Evolutionary conservation across 2,888 invertebrate genomes (phyloP).

Genomic region (Drosophila yooni): DNA sequence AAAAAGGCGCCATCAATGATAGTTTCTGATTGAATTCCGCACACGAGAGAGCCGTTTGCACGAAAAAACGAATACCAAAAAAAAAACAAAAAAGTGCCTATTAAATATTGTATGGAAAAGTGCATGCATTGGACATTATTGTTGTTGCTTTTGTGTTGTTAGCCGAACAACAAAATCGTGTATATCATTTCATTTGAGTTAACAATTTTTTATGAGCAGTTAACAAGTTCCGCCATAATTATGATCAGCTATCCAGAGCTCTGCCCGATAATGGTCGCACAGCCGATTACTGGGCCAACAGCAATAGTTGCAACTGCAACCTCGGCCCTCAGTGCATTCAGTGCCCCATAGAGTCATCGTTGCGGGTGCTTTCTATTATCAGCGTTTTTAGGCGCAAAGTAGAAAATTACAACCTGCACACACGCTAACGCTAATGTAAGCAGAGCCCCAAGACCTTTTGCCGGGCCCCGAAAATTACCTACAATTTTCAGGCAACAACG

Average conservation of each 20-base stretch:
- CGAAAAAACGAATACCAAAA: conserved; percentile 16
- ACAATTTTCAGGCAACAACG: conserved; percentile 61
- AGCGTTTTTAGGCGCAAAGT: conserved; percentile 74
- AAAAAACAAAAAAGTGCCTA: conserved; percentile 17
- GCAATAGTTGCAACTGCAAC: conserved; percentile 20
- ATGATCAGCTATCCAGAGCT: conserved; percentile 33
- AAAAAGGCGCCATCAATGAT: conserved; percentile 58
- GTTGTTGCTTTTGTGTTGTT: conserved; percentile 13
- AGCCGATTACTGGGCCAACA: conserved; percentile 15
- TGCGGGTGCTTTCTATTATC: conserved; percentile 39
- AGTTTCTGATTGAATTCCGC: conserved; percentile 46
- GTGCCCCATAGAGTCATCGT: conserved; percentile 29
- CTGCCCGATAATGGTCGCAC: conserved; percentile 42
- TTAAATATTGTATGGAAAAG: conserved; percentile 8
- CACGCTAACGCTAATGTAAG: conserved; percentile 68
- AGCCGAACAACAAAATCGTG: conserved; percentile 39
- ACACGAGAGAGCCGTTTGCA: conserved; percentile 53
- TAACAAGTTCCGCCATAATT: conserved; percentile 60
- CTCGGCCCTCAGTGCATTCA: conserved; percentile 13
- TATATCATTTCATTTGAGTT: conserved; percentile 52
- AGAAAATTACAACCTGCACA: conserved; percentile 79
- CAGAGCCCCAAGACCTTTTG: conserved; percentile 42
- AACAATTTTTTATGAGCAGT: conserved; percentile 56
- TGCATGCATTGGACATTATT: conserved; percentile 7
- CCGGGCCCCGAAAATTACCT: conserved; percentile 63